These are phyloP conservation scores for Peromyscus californicus DNA, from an alignment of 2,113 vertebrate genomes.

Conservation along the genomic window DNA sequence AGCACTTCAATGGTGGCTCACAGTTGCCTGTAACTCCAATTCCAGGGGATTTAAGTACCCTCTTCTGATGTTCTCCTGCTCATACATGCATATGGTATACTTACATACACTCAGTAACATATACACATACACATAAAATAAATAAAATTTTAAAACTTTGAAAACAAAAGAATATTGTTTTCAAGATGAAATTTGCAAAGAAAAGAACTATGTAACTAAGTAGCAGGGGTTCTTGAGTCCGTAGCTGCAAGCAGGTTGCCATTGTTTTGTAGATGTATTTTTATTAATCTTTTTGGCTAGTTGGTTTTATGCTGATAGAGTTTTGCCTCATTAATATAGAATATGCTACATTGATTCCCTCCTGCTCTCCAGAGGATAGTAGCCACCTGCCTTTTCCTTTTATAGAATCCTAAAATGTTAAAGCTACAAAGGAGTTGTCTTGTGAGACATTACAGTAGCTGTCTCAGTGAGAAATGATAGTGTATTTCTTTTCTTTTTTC, in stretches of 20 bases:
- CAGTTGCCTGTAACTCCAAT: not conserved
- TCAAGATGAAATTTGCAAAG: slow-evolving; percentile 52
- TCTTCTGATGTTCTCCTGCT: not conserved
- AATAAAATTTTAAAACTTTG: not conserved
- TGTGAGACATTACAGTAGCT: slow-evolving; percentile 9
- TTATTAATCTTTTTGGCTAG: not conserved
- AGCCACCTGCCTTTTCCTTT: slow-evolving; percentile 65
- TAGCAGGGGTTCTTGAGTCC: not conserved
- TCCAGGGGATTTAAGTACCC: not conserved
- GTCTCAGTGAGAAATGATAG: slow-evolving; percentile 37
- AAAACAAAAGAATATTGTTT: slow-evolving; percentile 39
- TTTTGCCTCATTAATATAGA: slow-evolving; percentile 59
- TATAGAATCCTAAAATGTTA: slow-evolving; percentile 57
- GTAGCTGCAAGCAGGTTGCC: not conserved
- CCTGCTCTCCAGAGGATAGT: slow-evolving; percentile 38
- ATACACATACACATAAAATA: not conserved
- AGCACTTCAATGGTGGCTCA: not conserved
- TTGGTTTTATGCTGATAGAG: slow-evolving; percentile 40
- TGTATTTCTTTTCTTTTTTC: not conserved
- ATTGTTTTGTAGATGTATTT: slow-evolving; percentile 35
- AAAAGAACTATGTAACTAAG: slow-evolving; percentile 32
- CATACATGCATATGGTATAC: not conserved
- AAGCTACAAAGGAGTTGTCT: slow-evolving; percentile 35
- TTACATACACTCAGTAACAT: not conserved
- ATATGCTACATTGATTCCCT: slow-evolving; percentile 27